phyloP scores from a whole-genome alignment of 92 coral and sea anemone genomes.

The Porites divaricata region DNA sequence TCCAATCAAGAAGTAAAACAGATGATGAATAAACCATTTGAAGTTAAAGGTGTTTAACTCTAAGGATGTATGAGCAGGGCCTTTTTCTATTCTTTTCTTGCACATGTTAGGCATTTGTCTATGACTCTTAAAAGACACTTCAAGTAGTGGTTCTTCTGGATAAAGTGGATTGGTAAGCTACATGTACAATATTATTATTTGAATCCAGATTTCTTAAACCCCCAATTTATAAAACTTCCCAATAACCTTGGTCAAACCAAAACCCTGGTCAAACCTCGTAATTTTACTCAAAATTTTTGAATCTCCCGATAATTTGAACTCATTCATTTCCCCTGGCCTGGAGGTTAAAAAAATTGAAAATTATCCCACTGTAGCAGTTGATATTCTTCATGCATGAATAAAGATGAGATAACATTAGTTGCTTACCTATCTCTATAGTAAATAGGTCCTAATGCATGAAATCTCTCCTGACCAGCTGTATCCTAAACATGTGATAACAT shows the following conservation, averaged over 20 bases:
- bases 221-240: neutral
- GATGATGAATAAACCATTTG: too few relatives aligned
- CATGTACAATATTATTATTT: too few relatives aligned
- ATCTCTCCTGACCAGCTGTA: slow-evolving; percentile 99
- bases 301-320: too few relatives aligned
- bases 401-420: neutral
- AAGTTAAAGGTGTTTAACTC: too few relatives aligned
- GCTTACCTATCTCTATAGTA: slow-evolving; percentile 98
- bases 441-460: slow-evolving; percentile 99
- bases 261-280: neutral
- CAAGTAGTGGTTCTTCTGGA: too few relatives aligned
- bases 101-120: neutral
- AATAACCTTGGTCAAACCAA: neutral
- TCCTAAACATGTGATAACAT: slow-evolving; percentile 59
- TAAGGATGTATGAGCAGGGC: too few relatives aligned
- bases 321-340: too few relatives aligned
- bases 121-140: neutral
- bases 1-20: too few relatives aligned
- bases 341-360: too few relatives aligned
- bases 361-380: neutral
- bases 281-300: too few relatives aligned
- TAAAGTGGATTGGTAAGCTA: too few relatives aligned
- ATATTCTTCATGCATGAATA: neutral
- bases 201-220: too few relatives aligned
- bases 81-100: neutral